phyloP scores from a whole-genome alignment of 2,888 invertebrate genomes.

The Gastracanthus pulcherrimus region DNA sequence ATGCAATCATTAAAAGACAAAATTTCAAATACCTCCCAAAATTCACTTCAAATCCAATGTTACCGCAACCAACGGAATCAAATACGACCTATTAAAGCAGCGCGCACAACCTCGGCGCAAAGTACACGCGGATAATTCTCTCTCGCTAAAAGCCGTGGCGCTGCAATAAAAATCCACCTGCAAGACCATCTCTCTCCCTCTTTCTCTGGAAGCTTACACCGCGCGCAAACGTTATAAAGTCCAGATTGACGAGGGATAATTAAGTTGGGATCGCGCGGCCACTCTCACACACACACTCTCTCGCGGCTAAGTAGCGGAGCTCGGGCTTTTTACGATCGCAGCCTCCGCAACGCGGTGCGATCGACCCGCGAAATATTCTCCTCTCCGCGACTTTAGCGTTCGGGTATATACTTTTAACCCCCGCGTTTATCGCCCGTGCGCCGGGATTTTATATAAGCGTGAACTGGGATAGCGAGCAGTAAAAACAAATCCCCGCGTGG shows the following conservation, averaged over 20 bases:
- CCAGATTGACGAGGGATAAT: constrained; percentile 52
- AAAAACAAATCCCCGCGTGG: not conserved
- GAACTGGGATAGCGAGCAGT: not conserved
- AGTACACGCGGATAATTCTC: no score
- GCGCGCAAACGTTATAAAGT: constrained; percentile 34
- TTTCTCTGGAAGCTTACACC: not conserved
- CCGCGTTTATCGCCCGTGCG: not conserved
- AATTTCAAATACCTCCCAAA: not conserved
- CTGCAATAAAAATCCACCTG: not conserved
- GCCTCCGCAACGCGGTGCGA: no score
- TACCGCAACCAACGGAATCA: no score
- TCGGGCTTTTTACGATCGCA: constrained; percentile 18
- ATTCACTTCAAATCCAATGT: no score
- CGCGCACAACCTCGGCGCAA: not conserved
- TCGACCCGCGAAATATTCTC: constrained; percentile 22
- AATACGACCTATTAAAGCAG: not conserved
- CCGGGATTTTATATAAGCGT: not conserved
- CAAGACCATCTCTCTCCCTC: not conserved
- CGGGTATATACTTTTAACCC: not conserved
- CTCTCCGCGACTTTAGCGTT: not conserved
- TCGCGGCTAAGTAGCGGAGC: constrained; percentile 37
- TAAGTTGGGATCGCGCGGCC: constrained; percentile 37
- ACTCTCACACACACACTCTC: constrained; percentile 33
- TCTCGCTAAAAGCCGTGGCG: not conserved
- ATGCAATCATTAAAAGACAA: not conserved